Conservation (phyloP, 1,140 invertebrate genomes). For the Anastatus disparis region DNA sequence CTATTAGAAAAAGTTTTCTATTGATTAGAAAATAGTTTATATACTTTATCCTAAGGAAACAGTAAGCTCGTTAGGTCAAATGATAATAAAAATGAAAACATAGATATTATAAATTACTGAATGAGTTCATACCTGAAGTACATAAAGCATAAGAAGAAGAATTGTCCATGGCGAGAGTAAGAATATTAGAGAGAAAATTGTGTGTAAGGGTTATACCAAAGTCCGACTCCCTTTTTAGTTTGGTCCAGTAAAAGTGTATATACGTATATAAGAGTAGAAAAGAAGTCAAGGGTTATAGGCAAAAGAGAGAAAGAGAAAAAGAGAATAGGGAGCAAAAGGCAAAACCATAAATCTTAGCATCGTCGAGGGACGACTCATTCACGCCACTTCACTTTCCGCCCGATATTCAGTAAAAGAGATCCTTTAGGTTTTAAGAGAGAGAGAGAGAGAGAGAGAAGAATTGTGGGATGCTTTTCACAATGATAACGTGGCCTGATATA, state of each 20-base stretch:
- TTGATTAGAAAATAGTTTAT: too few relatives aligned
- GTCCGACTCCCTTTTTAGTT: background rate
- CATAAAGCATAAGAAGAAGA: too few relatives aligned
- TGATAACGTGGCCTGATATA: conserved; percentile 34
- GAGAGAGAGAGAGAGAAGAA: background rate
- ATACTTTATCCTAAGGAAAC: too few relatives aligned
- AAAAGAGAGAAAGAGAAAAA: conserved; percentile 1
- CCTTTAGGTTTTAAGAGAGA: background rate
- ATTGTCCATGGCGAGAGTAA: too few relatives aligned
- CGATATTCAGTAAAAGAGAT: conserved; percentile 48
- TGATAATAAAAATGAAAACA: too few relatives aligned
- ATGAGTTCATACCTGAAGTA: too few relatives aligned
- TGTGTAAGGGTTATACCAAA: conserved; percentile 16
- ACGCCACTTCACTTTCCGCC: conserved; percentile 56
- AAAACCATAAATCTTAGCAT: conserved; percentile 62
- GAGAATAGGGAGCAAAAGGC: conserved; percentile 38
- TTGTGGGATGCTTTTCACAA: conserved; percentile 18
- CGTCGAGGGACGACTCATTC: conserved; percentile 62
- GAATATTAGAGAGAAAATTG: conserved; percentile 12
- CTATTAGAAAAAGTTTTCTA: too few relatives aligned
- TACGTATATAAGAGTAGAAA: conserved; percentile 1
- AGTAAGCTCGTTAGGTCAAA: too few relatives aligned
- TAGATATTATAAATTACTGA: too few relatives aligned
- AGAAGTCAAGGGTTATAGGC: conserved; percentile 55
- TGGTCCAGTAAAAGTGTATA: too few relatives aligned